Base-by-base conservation (phyloP, 2,113 vertebrate species). In the Phylloscopus trochiloides region DNA sequence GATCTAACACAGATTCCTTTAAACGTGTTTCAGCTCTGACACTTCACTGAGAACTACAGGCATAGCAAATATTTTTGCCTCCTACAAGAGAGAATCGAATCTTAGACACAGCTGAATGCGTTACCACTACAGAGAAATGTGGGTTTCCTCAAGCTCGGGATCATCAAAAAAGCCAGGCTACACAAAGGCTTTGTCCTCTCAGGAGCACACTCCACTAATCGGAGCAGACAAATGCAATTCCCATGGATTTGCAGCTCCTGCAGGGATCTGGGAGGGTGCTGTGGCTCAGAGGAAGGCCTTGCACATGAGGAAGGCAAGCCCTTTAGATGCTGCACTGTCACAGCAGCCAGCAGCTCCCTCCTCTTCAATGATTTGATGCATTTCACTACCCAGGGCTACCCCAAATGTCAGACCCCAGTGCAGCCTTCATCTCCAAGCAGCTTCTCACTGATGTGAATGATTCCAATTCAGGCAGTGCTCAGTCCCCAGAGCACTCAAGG, bases 11-110 rank as follows among this genome's bases (percentile, higher is more conserved):
- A 76, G 54, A 73, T 76, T 72, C 68, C 70, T 93, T 75, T n/a
- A 72, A 90, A 74, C 20, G 21, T 6, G 12, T 88, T 66, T 84
- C 72, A 83, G 78, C 62, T 86, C 34, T 24, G 38, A 88, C 62
- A 73, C 62, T 83, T 95, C 48, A 51, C 57, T 38, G n/a, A 93
- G 66, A 88, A 76, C 34, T 82, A 88, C 82, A 93, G 9, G 25
- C 74, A 86, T 3, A 65, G 58, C 67, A 94, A 96, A 75, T 66
- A 83, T 72, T 94, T 94, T 55, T 86, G 72, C 82, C 88, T 90
- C 38, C 66, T 90, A 61, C 62, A 93, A 78, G 62, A 85, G 6
- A 68, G 48, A 83, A 94, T 70, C 66, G 68, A 10, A 52, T 93
- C 84, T 90, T 67, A 92, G 88, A 75, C 43, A n/a, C 57, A 76